Evolutionary conservation across 2,888 invertebrate species (phyloP).

Genomic region (Ypsolopha scabrella): DNA sequence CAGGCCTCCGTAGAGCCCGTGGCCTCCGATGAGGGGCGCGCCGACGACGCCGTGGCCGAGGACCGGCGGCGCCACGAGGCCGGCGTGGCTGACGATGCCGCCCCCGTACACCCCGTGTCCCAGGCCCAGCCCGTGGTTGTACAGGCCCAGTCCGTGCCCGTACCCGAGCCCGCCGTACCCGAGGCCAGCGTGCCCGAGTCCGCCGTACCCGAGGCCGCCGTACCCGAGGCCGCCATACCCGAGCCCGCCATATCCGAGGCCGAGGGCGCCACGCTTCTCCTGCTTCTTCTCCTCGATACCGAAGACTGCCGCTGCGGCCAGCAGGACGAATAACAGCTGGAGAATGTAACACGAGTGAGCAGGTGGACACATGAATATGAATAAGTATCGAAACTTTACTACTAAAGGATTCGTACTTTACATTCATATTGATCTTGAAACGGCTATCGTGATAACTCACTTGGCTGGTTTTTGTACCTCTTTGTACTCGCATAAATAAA

Average conservation of each 20-base stretch:
- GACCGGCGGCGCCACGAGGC: conserved; percentile 1
- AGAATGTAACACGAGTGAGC: background rate
- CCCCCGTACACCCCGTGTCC: conserved; percentile 19
- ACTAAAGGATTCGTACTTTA: no score
- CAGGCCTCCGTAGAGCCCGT: conserved; percentile 2
- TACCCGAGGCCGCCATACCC: conserved; percentile 15
- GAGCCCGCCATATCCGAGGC: conserved; percentile 16
- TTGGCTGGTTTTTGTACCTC: no score
- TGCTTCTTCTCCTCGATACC: conserved; percentile 6
- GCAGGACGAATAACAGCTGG: conserved; percentile 42
- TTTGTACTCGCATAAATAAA: no score
- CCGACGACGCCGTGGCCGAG: background rate
- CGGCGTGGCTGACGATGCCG: conserved; percentile 12
- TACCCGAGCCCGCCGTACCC: conserved; percentile 16
- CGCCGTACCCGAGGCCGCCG: conserved; percentile 26
- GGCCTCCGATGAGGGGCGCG: conserved; percentile 1
- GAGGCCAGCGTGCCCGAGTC: conserved; percentile 20
- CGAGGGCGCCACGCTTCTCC: conserved; percentile 7
- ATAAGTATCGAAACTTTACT: no score
- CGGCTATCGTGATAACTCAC: no score
- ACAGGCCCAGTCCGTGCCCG: conserved; percentile 19
- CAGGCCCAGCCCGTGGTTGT: conserved; percentile 18
- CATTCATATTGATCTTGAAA: no score
- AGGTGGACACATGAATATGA: no score
- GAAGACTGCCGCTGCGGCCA: conserved; percentile 24